Percentiles rank a stretch among this genome's conserved stretches.
These are phyloP conservation scores for Ceyx melanurus DNA, from an alignment of 2,113 vertebrate species.

Conservation along the genomic window DNA sequence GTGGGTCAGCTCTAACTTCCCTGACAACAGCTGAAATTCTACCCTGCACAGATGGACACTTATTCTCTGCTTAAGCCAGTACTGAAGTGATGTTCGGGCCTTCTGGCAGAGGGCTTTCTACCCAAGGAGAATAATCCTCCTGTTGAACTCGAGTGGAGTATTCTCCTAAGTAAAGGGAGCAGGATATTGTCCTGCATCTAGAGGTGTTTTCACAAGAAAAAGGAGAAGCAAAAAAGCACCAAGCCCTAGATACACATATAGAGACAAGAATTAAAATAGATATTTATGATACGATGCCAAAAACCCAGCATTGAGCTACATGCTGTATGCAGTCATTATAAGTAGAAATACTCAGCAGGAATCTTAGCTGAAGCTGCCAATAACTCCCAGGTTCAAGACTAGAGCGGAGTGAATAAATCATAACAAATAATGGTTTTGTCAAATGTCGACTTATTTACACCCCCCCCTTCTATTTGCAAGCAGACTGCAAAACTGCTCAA, in stretches of 20 bases:
- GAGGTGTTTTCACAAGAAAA: constrained; percentile 16
- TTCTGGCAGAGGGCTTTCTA: constrained; percentile 39
- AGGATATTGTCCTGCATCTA: constrained; percentile 28
- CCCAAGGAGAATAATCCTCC: constrained; percentile 56
- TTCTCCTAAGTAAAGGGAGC: constrained; percentile 42
- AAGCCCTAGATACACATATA: constrained; percentile 12
- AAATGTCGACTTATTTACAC: constrained; percentile 5
- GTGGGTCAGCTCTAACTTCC: not conserved
- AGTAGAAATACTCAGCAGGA: constrained; percentile 67
- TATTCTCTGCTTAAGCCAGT: constrained; percentile 33
- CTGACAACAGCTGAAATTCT: constrained; percentile 46
- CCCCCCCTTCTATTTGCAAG: constrained; percentile 20
- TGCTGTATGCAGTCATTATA: constrained; percentile 59
- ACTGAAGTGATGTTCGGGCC: constrained; percentile 21
- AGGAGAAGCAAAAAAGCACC: not conserved
- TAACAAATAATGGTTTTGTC: constrained; percentile 69
- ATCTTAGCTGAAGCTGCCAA: constrained; percentile 65
- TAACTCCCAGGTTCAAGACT: constrained; percentile 64
- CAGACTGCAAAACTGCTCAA: constrained; percentile 42
- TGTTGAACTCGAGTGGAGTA: constrained; percentile 7
- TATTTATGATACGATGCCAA: constrained; percentile 59
- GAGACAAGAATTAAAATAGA: constrained; percentile 58
- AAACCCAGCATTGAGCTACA: constrained; percentile 37
- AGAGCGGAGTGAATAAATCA: constrained; percentile 67
- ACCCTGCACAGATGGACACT: constrained; percentile 45